phyloP scores from a whole-genome alignment of 2,113 vertebrate species.

The Campylomormyrus numenius region DNA sequence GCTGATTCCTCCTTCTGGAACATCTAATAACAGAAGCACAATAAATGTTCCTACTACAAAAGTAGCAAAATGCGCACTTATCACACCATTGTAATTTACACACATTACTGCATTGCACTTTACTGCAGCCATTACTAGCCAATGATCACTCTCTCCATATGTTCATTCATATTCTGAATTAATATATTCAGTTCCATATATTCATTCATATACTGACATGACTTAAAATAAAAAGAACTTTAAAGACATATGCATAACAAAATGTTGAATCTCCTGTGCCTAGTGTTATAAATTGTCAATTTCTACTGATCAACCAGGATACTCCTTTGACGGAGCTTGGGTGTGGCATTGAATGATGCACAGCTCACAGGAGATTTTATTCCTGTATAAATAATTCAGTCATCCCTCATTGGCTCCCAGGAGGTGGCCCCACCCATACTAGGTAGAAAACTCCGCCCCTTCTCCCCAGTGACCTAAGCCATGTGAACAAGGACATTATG shows the following conservation, averaged over 20 bases:
- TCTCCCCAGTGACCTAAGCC: neutral
- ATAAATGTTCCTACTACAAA: neutral
- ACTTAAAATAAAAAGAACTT: neutral
- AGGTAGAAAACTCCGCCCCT: neutral
- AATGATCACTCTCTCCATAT: neutral
- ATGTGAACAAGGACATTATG: neutral
- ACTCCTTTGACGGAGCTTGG: neutral
- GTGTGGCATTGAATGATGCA: neutral
- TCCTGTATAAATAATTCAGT: neutral
- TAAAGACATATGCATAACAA: neutral
- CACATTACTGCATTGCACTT: neutral
- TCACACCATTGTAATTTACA: neutral
- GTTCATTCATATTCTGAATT: neutral
- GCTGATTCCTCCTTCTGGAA: conserved; percentile 26
- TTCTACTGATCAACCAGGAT: neutral
- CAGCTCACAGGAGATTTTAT: neutral
- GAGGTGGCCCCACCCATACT: neutral
- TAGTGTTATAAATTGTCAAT: neutral
- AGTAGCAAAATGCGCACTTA: neutral
- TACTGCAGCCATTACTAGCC: neutral
- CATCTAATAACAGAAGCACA: conserved; percentile 40
- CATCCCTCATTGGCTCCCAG: neutral
- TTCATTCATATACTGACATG: neutral
- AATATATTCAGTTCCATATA: neutral
- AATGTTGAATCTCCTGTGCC: neutral